These are phyloP conservation scores for Monopterus albus DNA, from an alignment of 2,113 vertebrate genomes.

Conservation along the genomic window DNA sequence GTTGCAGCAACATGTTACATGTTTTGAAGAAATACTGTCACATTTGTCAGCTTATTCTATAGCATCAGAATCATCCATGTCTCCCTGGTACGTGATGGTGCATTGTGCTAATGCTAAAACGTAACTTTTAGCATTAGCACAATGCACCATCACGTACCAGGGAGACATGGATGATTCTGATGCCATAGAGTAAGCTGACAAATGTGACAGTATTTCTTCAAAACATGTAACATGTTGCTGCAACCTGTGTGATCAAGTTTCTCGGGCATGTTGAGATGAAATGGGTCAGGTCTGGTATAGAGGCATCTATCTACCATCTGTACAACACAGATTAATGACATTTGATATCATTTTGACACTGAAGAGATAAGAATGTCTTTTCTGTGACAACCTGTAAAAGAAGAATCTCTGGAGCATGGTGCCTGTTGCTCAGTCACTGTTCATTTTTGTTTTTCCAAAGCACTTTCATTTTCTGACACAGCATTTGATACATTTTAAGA, in stretches of 20 bases:
- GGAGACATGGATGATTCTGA: neutral
- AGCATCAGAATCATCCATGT: neutral
- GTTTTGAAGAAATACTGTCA: no score
- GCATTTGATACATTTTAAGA: slow-evolving; percentile 51
- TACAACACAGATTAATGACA: neutral
- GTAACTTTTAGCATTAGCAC: no score
- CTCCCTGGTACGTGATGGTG: neutral
- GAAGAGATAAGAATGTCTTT: neutral
- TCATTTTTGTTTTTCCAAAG: slow-evolving; percentile 28
- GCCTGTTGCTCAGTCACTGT: slow-evolving; percentile 23
- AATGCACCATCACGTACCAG: neutral
- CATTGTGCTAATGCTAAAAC: no score
- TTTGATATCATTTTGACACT: neutral
- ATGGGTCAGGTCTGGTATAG: neutral
- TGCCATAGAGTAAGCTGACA: no score
- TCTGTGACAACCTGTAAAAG: neutral
- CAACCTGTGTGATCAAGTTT: neutral
- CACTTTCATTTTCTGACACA: slow-evolving; percentile 19
- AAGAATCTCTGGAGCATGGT: neutral
- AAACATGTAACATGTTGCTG: no score
- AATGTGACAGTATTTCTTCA: no score
- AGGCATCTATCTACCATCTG: neutral
- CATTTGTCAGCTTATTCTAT: no score
- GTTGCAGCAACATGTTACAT: neutral
- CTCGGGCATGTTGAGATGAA: neutral